These are phyloP conservation scores for Torymus aiolomorphi DNA, from an alignment of 2,888 invertebrate genomes.

Conservation along the genomic window DNA sequence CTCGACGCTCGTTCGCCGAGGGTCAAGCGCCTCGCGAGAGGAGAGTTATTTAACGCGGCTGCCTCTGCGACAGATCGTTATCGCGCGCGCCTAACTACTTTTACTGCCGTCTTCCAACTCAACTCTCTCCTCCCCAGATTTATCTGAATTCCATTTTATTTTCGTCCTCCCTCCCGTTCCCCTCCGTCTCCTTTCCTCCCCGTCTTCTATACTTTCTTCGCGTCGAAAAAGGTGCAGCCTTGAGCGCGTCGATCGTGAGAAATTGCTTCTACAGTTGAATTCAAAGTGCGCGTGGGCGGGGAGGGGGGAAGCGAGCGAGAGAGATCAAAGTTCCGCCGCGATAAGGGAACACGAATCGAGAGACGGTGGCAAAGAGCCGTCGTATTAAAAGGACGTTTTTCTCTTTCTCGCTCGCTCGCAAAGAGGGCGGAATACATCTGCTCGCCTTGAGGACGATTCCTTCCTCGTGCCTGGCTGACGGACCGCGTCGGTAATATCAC, in stretches of 20 bases:
- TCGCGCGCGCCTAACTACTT: slow-evolving; percentile 2
- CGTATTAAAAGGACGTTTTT: slow-evolving; percentile 43
- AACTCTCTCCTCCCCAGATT: background rate
- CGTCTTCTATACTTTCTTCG: background rate
- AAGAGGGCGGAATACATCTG: background rate
- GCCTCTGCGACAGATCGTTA: slow-evolving; percentile 30
- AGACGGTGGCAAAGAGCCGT: slow-evolving; percentile 31
- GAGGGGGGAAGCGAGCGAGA: background rate
- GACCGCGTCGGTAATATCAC: too few relatives aligned
- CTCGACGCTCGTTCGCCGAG: too few relatives aligned
- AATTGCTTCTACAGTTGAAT: slow-evolving; percentile 63
- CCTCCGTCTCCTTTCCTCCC: background rate
- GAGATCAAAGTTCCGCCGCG: slow-evolving; percentile 63
- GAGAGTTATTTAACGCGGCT: background rate
- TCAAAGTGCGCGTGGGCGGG: slow-evolving; percentile 55
- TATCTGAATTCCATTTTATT: slow-evolving; percentile 36
- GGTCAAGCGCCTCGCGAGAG: background rate
- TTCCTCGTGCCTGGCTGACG: too few relatives aligned
- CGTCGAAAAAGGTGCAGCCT: background rate
- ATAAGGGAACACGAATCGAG: slow-evolving; percentile 45
- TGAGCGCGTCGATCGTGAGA: slow-evolving; percentile 55
- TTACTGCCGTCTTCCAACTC: background rate
- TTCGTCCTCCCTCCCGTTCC: background rate
- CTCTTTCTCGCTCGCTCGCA: background rate
- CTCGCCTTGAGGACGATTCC: too few relatives aligned